Conservation (phyloP, 1,140 invertebrate species). For the Rhopalosiphum padi region DNA sequence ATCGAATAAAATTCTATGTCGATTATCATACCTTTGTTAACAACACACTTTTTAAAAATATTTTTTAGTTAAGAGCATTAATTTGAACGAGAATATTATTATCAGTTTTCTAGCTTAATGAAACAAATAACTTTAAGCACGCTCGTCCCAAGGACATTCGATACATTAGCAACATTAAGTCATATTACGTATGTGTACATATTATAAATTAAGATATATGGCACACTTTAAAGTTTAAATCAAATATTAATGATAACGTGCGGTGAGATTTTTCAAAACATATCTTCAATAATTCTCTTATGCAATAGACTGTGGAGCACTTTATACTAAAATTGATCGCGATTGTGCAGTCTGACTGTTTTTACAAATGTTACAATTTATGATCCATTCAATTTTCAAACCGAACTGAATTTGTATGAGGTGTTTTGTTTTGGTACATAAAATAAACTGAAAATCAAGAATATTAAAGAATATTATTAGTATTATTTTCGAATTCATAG, state of each 20-base stretch:
- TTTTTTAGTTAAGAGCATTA: background rate
- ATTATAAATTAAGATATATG: background rate
- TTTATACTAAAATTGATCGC: background rate
- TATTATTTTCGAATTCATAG: background rate
- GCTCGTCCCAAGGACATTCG: background rate
- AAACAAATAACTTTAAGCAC: background rate
- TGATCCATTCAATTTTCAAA: too few species aligned
- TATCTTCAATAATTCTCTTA: background rate
- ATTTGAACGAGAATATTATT: background rate
- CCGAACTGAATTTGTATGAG: too few species aligned
- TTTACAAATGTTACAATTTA: too few species aligned
- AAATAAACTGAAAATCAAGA: background rate
- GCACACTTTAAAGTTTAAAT: background rate
- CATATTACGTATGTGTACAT: background rate
- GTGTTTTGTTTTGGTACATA: too few species aligned
- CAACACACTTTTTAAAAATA: background rate
- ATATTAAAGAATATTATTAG: background rate
- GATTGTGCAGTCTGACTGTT: background rate
- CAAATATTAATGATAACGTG: background rate
- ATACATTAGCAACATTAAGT: background rate
- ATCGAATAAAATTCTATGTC: background rate
- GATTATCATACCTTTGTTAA: background rate
- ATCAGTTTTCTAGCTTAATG: constrained; percentile 11
- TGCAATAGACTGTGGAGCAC: background rate
- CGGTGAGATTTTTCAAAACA: background rate